Base-by-base conservation (phyloP, 2,797 vertebrate genomes). In the Acanthurus tractus region DNA sequence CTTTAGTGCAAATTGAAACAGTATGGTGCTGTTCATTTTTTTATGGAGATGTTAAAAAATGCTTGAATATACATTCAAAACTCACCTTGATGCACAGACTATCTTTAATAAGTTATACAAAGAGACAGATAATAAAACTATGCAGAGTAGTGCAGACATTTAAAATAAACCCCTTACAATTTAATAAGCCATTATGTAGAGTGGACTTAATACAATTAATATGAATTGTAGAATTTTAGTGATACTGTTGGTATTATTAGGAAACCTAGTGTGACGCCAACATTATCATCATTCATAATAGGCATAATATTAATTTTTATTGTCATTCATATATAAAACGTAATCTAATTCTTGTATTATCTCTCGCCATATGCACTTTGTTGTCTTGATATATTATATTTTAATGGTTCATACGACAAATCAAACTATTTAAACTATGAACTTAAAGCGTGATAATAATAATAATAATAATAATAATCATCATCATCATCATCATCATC, bases 41-140 rank as follows among this genome's bases (percentile, higher is more conserved):
- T 67, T 23, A 49, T 63, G 44, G 12, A 63, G 58, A 59, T 65
- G 14, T 54, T 54, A 8, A 55, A 38, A 62, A 75, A 64, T 29
- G 3, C 12, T 42, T 23, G 64, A 54, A 58, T 23, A 11, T 45
- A 45, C 42, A 20, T 14, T 36, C 12, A 22, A 11, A 57, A 50
- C 50, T 55, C n/a, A 18, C 55, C 20, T 38, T 42, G 29, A 48
- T 34, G 42, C 56, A 53, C 14, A 6, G 10, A 14, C 46, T 15
- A 57, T 63, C 29, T 48, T 63, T 45, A n/a, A 50, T 18, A n/a
- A 15, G 5, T 40, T 53, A n/a, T 36, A 46, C 23, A 70, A n/a
- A 22, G 11, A 25, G 13, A 38, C 46, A 38, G 14, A 58, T 46
- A 12, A 40, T 29, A 29, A 44, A 8, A 44, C 22, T 8, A 4